Conservation (phyloP, 1,140 invertebrate genomes). For the Nautilus pompilius region DNA sequence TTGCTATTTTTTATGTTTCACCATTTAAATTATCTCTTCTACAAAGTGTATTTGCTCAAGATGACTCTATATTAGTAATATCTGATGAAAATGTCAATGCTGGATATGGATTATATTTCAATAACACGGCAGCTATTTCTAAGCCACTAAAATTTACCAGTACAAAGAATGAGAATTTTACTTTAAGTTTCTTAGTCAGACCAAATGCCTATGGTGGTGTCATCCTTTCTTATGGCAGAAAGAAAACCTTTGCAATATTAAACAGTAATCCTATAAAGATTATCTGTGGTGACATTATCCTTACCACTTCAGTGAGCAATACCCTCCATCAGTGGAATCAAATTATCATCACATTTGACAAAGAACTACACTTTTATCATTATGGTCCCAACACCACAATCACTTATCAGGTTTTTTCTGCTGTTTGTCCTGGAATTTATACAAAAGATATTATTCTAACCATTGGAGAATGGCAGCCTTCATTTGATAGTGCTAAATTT, state of each 20-base stretch:
- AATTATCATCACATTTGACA: conserved; percentile 20
- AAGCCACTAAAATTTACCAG: conserved; percentile 5
- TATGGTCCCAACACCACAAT: conserved; percentile 16
- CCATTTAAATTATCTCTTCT: background rate
- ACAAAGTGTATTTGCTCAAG: background rate
- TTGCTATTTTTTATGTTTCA: background rate
- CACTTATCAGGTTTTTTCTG: conserved; percentile 12
- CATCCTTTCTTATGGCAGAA: conserved; percentile 23
- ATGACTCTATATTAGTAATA: background rate
- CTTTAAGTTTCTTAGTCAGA: conserved; percentile 23
- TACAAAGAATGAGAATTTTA: conserved; percentile 9
- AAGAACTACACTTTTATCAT: conserved; percentile 19
- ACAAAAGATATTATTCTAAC: conserved; percentile 14
- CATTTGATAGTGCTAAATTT: conserved; percentile 10
- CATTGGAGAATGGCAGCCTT: conserved; percentile 24
- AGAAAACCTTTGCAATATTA: conserved; percentile 19
- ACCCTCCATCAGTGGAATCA: conserved; percentile 25
- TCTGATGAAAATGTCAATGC: background rate
- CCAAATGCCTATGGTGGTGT: conserved; percentile 20
- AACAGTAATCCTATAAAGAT: conserved; percentile 17
- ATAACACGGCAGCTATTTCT: conserved; percentile 19
- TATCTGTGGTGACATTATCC: conserved; percentile 15
- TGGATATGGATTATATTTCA: conserved; percentile 25
- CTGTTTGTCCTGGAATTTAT: conserved; percentile 16
- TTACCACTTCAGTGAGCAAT: conserved; percentile 5